Conservation (phyloP, 2,888 invertebrate genomes). For the Ptychoptera albimana region DNA sequence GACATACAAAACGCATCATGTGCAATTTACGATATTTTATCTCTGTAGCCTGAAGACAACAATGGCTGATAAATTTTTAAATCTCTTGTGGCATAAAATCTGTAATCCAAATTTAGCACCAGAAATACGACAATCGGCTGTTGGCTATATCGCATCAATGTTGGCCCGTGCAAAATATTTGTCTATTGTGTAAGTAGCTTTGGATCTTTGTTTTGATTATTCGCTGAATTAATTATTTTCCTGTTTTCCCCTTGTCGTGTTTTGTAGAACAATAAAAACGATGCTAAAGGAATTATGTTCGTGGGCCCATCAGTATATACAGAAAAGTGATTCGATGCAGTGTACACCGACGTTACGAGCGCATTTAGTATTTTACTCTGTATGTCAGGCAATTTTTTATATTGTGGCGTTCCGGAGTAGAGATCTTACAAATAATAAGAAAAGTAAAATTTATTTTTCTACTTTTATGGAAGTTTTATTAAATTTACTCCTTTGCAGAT, state of each 20-base stretch:
- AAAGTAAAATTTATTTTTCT: slow-evolving; percentile 41
- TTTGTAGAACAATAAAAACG: slow-evolving; percentile 42
- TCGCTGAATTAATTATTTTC: slow-evolving; percentile 7
- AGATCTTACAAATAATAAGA: slow-evolving; percentile 58
- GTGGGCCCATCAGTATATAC: slow-evolving; percentile 76
- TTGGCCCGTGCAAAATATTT: slow-evolving; percentile 51
- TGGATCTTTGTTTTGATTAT: slow-evolving; percentile 1
- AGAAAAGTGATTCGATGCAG: slow-evolving; percentile 22
- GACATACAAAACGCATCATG: slow-evolving; percentile 66
- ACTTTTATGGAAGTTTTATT: slow-evolving; percentile 1
- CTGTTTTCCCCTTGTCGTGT: too few relatives aligned
- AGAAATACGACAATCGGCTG: slow-evolving; percentile 48
- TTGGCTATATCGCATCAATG: slow-evolving; percentile 61
- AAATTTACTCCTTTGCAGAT: slow-evolving; percentile 38
- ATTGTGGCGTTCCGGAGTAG: slow-evolving; percentile 78
- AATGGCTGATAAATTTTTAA: slow-evolving; percentile 47
- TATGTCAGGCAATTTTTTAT: slow-evolving; percentile 88
- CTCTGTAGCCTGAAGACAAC: slow-evolving; percentile 34
- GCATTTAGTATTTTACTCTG: slow-evolving; percentile 79
- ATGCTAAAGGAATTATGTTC: slow-evolving; percentile 53
- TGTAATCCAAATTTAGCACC: slow-evolving; percentile 44
- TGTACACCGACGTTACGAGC: slow-evolving; percentile 40
- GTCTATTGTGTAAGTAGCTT: slow-evolving; percentile 37
- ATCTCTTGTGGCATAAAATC: slow-evolving; percentile 58
- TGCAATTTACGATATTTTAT: slow-evolving; percentile 63